Percentiles rank a stretch among this genome's conserved stretches.
Evolutionary conservation across 2,797 vertebrate genomes (phyloP).

Genomic region (Clarias pachynema): DNA sequence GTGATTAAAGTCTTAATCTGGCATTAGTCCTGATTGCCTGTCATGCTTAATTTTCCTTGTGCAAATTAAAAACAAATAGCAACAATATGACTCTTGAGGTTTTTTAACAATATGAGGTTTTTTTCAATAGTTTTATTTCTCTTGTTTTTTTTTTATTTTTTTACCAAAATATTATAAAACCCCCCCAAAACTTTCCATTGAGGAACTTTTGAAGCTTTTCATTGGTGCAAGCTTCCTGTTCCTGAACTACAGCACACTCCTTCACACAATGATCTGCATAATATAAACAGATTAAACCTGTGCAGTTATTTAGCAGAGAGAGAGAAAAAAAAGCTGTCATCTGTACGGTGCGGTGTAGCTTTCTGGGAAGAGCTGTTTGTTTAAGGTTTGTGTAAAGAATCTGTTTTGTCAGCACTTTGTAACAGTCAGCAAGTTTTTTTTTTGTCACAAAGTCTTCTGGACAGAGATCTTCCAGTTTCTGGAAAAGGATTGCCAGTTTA

Average conservation of each 20-base stretch:
- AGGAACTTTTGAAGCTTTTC: not conserved
- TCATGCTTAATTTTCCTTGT: not conserved
- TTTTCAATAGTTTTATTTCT: not conserved
- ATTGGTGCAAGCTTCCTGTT: not conserved
- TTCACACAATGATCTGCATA: not conserved
- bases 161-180: not conserved
- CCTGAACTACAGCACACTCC: not conserved
- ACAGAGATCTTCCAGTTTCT: not conserved
- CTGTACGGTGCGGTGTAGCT: not conserved
- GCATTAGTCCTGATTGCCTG: not conserved
- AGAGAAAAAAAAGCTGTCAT: not conserved
- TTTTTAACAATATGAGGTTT: not conserved
- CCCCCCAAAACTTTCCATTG: not conserved
- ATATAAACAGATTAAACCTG: not conserved
- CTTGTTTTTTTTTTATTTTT: not conserved
- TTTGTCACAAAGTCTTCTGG: not conserved
- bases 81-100: not conserved
- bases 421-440: not conserved
- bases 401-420: not conserved
- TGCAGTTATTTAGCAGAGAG: not conserved
- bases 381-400: not conserved
- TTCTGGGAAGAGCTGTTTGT: not conserved
- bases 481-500: not conserved
- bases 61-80: not conserved
- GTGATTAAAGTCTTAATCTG: not conserved